These are phyloP conservation scores for Hestina assimilis DNA, from an alignment of 1,140 invertebrate genomes.

Conservation along the genomic window DNA sequence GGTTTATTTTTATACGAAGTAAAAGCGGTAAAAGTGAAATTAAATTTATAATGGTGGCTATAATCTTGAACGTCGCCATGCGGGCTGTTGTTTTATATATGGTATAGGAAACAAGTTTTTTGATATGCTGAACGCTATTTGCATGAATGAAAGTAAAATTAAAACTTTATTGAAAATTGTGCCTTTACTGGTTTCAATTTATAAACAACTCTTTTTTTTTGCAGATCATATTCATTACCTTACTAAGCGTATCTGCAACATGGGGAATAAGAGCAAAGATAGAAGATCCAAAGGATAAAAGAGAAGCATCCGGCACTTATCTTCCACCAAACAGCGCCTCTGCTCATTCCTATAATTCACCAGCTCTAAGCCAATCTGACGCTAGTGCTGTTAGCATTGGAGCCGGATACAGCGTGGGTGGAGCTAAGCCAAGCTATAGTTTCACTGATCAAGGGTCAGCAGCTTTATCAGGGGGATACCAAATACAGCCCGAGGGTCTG, in stretches of 20 bases:
- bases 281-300: conserved; percentile 64
- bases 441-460: conserved; percentile 48
- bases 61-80: conserved; percentile 62
- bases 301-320: conserved; percentile 51
- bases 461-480: conserved; percentile 43
- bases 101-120: conserved; percentile 55
- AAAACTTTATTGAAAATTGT: conserved; percentile 17
- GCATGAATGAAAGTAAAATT: conserved; percentile 51
- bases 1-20: conserved; percentile 46
- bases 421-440: conserved; percentile 55
- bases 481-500: conserved; percentile 48
- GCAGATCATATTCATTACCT: conserved; percentile 57
- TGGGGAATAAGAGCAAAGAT: conserved; percentile 54
- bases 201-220: conserved; percentile 46
- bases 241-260: conserved; percentile 53
- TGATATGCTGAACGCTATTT: conserved; percentile 42
- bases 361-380: conserved; percentile 49
- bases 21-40: conserved; percentile 74
- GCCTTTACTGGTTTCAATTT: neutral
- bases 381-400: conserved; percentile 64
- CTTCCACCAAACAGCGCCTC: conserved; percentile 32
- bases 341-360: conserved; percentile 49
- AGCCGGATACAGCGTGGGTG: conserved; percentile 69
- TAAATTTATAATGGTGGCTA: conserved; percentile 62
- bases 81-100: conserved; percentile 54